phyloP scores from a whole-genome alignment of 1,140 invertebrate species.

The Pteromalus puparum region DNA sequence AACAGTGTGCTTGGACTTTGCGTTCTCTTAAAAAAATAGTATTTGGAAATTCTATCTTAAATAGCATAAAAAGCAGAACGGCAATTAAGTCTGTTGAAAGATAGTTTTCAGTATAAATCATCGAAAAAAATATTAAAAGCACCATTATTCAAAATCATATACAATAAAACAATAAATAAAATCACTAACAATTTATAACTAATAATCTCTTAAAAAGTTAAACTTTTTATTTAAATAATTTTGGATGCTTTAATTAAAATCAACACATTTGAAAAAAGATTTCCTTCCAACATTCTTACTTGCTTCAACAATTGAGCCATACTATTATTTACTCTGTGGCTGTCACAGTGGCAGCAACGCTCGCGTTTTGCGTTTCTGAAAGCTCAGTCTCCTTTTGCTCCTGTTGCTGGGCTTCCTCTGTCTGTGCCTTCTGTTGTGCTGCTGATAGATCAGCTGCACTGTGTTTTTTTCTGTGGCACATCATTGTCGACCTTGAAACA shows the following conservation, averaged over 20 bases:
- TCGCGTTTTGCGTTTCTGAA: slow-evolving; percentile 3
- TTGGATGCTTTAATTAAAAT: background rate
- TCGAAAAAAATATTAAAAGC: background rate
- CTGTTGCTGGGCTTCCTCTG: slow-evolving; percentile 29
- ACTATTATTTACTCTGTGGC: background rate
- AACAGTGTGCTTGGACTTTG: background rate
- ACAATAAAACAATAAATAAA: background rate
- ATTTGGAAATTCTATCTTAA: background rate
- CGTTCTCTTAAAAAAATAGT: background rate
- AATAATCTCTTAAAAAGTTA: background rate
- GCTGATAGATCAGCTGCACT: slow-evolving; percentile 47
- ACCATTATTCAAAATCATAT: background rate
- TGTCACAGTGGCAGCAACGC: background rate
- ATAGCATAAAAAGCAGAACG: background rate
- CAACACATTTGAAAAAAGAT: background rate
- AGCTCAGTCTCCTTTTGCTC: slow-evolving; percentile 32
- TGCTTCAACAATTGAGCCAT: background rate
- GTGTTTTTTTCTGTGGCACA: slow-evolving; percentile 79
- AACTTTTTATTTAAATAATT: background rate
- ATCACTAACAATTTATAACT: background rate
- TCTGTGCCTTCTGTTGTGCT: slow-evolving; percentile 65
- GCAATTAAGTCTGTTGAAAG: background rate
- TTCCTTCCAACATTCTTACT: background rate
- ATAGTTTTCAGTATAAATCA: background rate
- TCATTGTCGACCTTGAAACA: slow-evolving; percentile 79